Evolutionary conservation across 2,113 vertebrate genomes (phyloP).

Genomic region (Microtus pennsylvanicus): DNA sequence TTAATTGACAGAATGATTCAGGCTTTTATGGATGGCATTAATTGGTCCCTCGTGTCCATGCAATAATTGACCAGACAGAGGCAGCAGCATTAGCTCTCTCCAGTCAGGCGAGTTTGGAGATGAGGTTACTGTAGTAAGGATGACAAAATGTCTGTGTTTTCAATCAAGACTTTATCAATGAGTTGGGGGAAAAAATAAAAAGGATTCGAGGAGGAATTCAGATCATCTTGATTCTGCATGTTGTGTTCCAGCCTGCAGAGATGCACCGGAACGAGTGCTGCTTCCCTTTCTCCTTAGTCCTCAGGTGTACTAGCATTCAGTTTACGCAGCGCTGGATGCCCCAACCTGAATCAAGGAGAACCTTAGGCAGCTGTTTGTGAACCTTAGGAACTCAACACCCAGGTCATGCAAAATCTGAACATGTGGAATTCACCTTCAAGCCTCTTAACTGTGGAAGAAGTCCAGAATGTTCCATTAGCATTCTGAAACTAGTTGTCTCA

Average conservation of each 20-base stretch:
- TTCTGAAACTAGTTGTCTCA: neutral
- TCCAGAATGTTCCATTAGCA: neutral
- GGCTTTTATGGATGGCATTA: conserved; percentile 95
- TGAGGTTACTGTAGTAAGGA: conserved; percentile 91
- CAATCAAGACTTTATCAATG: conserved; percentile 90
- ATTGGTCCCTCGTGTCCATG: conserved; percentile 96
- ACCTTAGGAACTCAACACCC: neutral
- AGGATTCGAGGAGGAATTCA: conserved; percentile 76
- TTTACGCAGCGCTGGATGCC: neutral
- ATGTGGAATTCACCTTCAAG: neutral
- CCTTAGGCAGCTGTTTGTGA: neutral
- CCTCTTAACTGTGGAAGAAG: neutral
- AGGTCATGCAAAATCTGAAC: neutral
- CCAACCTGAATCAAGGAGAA: neutral
- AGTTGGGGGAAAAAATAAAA: conserved; percentile 47
- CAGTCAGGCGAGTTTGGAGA: conserved; percentile 87
- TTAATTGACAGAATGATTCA: conserved; percentile 99
- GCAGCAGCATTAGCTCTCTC: conserved; percentile 90
- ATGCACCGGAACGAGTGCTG: neutral
- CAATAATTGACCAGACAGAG: conserved; percentile 92
- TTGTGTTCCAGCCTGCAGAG: conserved; percentile 2
- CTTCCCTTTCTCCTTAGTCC: neutral
- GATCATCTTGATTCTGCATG: conserved; percentile 81
- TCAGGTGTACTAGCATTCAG: neutral
- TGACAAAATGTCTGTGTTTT: conserved; percentile 94